Evolutionary conservation across 2,888 invertebrate species (phyloP), one percentile per base, ranked within the genome.

Genomic region (Drosophila phalerata): DNA sequence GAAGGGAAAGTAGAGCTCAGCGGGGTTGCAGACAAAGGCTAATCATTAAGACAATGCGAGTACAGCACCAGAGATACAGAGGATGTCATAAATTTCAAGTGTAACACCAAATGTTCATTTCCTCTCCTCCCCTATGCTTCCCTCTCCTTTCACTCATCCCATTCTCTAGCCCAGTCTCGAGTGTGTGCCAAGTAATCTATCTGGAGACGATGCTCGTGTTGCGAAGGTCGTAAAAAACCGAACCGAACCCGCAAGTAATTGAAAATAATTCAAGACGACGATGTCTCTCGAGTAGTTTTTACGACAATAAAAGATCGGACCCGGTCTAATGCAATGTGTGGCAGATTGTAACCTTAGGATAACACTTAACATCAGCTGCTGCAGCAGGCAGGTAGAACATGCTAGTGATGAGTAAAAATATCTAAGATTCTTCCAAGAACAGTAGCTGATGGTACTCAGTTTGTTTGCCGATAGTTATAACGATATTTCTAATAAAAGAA

Each of bases 81-180:
- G 85, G 88, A 89, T 89, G 90, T 88, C 85, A 76, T 89, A 90
- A 90, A 85, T 90, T 80, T 88, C 85, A 77, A 88, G 90, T 83
- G 81, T 86, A 86, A 86, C 86, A 89, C 83, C 85, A 78, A 85
- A 87, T 74, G 72, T 77, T 61, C 64, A 40, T 61, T 65, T 72
- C 11, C 56, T 58, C 30, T 17, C 25, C 28, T 42, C 19, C 17
- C 28, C 2, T 47, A 56, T 17, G 32, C 28, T 3, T 1, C 51
- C 65, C n/a, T 52, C 55, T 5, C 30, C 13, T 45, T 15, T 34
- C 45, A 17, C 37, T 28, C 22, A n/a, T 30, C 40, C n/a, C 19
- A 11, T 49, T 17, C 32, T 25, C 47, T 25, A 15, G 17, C 8
- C 28, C 9, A 38, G 22, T 11, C 55, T 56, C 37, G 69, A 69